Conservation (phyloP, 1,140 invertebrate species). For the Drosophila azteca region DNA sequence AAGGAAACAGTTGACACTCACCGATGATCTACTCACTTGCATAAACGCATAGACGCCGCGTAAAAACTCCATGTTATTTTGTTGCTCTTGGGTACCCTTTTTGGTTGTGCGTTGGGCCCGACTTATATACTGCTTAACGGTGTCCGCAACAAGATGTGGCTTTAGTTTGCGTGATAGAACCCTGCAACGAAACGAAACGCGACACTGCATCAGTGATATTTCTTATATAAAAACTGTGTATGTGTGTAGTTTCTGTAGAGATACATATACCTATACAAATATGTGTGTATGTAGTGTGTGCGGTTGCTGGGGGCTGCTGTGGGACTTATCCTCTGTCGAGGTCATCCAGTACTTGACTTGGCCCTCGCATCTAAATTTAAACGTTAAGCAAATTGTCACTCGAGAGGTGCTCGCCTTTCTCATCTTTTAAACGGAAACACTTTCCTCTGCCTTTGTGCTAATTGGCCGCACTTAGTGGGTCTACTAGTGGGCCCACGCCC, state of each 20-base stretch:
- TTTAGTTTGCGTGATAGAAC: constrained; percentile 82
- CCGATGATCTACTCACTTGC: constrained; percentile 84
- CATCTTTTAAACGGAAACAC: constrained; percentile 76
- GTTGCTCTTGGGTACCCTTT: constrained; percentile 81
- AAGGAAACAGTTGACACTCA: constrained; percentile 83
- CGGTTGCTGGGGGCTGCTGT: too few species aligned
- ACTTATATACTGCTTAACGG: constrained; percentile 83
- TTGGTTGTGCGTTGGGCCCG: constrained; percentile 81
- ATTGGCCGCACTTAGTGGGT: constrained; percentile 71
- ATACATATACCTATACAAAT: too few species aligned
- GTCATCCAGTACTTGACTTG: constrained; percentile 14
- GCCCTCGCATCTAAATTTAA: constrained; percentile 59
- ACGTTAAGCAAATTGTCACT: constrained; percentile 70
- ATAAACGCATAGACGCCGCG: constrained; percentile 84
- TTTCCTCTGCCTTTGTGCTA: constrained; percentile 78
- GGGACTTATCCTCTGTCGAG: constrained; percentile 35
- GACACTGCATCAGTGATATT: too few species aligned
- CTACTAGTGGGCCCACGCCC: too few species aligned
- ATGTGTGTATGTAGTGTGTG: constrained; percentile 1
- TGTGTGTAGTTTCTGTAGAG: too few species aligned
- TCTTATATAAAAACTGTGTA: too few species aligned
- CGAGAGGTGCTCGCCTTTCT: constrained; percentile 65
- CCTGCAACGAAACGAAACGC: constrained; percentile 33
- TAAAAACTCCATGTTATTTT: constrained; percentile 84
- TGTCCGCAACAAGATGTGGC: constrained; percentile 83